phyloP scores from a whole-genome alignment of 2,888 invertebrate genomes.

The Drosophila prostipennis region DNA sequence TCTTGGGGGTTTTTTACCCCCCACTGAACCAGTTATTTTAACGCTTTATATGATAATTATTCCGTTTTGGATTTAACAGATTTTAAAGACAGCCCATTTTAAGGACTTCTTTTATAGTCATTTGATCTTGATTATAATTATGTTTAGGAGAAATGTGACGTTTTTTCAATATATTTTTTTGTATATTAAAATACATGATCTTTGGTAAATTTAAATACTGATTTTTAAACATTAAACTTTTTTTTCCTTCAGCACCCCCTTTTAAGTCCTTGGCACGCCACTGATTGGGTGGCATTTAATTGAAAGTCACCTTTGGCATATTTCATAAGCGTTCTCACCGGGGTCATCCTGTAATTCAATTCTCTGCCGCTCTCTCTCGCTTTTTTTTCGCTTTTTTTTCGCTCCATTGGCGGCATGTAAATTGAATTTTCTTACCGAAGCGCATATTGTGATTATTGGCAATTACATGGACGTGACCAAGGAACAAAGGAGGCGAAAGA shows the following conservation, averaged over 20 bases:
- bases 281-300: slow-evolving; percentile 29
- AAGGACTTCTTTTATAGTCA: too few relatives aligned
- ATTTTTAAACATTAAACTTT: too few relatives aligned
- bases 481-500: slow-evolving; percentile 9
- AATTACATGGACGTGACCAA: slow-evolving; percentile 57
- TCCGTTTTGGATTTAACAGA: too few relatives aligned
- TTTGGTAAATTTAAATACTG: too few relatives aligned
- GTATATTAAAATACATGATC: too few relatives aligned
- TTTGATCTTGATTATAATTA: too few relatives aligned
- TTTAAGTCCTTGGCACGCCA: neutral
- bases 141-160: too few relatives aligned
- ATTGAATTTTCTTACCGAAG: slow-evolving; percentile 51
- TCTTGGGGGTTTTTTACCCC: neutral
- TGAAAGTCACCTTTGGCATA: slow-evolving; percentile 79
- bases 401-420: slow-evolving; percentile 44
- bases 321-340: slow-evolving; percentile 47
- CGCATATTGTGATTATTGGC: slow-evolving; percentile 67
- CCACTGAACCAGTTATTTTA: neutral
- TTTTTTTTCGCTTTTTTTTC: slow-evolving; percentile 14
- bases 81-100: too few relatives aligned
- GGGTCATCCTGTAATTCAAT: slow-evolving; percentile 33
- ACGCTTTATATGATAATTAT: too few relatives aligned
- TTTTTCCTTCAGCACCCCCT: neutral
- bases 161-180: too few relatives aligned
- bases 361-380: slow-evolving; percentile 14